Percentiles rank a stretch among this genome's conserved stretches.
These are phyloP conservation scores for Toxonevra muliebris DNA, from an alignment of 2,888 invertebrate genomes.

Conservation along the genomic window DNA sequence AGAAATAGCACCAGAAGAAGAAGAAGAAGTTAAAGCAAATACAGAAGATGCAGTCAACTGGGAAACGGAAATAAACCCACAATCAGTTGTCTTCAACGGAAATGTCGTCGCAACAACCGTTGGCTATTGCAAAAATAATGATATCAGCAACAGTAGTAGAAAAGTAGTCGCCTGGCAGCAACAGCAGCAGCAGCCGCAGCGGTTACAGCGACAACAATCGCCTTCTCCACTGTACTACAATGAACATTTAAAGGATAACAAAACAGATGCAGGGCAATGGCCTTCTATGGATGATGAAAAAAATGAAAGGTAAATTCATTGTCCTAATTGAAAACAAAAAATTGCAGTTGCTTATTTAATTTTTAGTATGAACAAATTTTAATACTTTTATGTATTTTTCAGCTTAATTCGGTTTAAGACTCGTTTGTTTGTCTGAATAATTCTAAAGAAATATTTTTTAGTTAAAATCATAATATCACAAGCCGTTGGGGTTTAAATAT, in stretches of 20 bases:
- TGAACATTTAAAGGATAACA: no score
- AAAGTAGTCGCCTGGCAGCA: no score
- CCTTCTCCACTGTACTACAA: no score
- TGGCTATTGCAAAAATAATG: background rate
- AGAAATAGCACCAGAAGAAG: no score
- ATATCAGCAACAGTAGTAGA: constrained; percentile 12
- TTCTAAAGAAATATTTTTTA: no score
- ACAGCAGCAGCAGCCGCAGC: background rate
- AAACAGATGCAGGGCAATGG: no score
- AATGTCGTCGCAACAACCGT: background rate
- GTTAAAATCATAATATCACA: no score
- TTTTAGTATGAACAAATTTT: no score
- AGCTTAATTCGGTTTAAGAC: no score
- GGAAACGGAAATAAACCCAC: constrained; percentile 15
- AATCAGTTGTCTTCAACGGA: constrained; percentile 8
- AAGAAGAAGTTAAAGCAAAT: constrained; percentile 16
- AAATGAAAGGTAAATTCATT: constrained; percentile 1
- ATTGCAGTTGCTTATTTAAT: background rate
- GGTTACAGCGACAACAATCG: background rate
- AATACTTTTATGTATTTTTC: no score
- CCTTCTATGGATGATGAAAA: background rate
- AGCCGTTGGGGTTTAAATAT: no score
- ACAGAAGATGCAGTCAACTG: background rate
- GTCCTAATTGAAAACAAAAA: background rate
- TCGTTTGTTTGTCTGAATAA: no score